Base-by-base conservation (phyloP, 2,797 vertebrate species). In the Jordanella pulchra region DNA sequence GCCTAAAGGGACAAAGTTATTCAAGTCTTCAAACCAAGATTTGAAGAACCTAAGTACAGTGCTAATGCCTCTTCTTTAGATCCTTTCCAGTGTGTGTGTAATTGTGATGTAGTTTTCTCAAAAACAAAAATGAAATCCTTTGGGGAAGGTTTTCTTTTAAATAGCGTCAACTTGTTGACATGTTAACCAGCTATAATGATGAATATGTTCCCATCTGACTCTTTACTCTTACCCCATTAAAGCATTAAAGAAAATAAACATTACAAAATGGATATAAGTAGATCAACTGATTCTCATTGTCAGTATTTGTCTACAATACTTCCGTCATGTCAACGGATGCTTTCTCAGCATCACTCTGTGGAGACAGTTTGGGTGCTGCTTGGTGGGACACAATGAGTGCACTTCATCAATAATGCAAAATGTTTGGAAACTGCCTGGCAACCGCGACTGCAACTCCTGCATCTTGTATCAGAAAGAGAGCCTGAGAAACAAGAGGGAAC, bases 391-490 rank as follows among this genome's bases (percentile, higher is more conserved):
- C 77, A 71, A 48, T 48, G 81, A 84, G 76, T 76, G 7, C 27
- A 9, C 79, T 25, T 71, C 86, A 95, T 95, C 89, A 95, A 95
- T 95, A 93, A 95, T 95, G 93, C 91, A 95, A 50, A 55, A 76
- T 85, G 89, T 90, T 89, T 90, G 92, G 92, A 80, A 91, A 93
- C 91, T 71, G 91, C 87, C 84, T 87, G 76, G 93, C 92, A 94
- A 94, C 93, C 75, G 27, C 4, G n/a, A 79, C 78, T 61, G 76
- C 84, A 70, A 77, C 44, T 32, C 68, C 76, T 44, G 60, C 82
- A 86, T 86, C 87, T 83, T 75, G 72, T 75, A 67, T 69, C 64
- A 0, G 6, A 66, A 69, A 65, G 77, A 51, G 30, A 25, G 47
- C 39, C 30, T 27, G 63, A 55, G 70, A 65, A 51, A 80, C 30